Evolutionary conservation across 2,888 invertebrate species (phyloP).

Genomic region (Cremastinae sp.): DNA sequence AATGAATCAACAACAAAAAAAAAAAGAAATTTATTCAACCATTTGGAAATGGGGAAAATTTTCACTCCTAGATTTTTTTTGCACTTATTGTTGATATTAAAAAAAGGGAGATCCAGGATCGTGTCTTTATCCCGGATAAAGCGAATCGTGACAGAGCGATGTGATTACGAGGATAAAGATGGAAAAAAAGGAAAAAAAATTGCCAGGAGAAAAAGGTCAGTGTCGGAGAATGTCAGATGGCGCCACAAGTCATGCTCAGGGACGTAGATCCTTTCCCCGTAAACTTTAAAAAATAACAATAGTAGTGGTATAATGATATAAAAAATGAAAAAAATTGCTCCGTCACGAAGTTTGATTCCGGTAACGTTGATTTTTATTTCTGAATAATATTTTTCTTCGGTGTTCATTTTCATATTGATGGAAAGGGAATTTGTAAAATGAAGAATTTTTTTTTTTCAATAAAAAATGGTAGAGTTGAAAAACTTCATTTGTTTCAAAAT

Average conservation of each 20-base stretch:
- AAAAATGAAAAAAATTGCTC: not conserved
- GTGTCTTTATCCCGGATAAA: not conserved
- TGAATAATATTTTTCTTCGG: too few relatives aligned
- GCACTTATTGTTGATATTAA: too few relatives aligned
- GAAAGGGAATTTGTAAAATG: too few relatives aligned
- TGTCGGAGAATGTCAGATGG: slow-evolving; percentile 44
- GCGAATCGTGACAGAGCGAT: not conserved
- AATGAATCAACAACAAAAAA: too few relatives aligned
- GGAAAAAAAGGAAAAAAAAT: not conserved
- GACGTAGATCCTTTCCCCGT: not conserved
- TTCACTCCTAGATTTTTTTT: too few relatives aligned
- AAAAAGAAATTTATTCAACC: too few relatives aligned
- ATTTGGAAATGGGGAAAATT: too few relatives aligned
- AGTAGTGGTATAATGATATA: not conserved
- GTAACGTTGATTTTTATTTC: too few relatives aligned
- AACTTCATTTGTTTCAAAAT: too few relatives aligned
- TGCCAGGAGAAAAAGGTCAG: slow-evolving; percentile 43
- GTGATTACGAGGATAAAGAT: not conserved
- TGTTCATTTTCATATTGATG: too few relatives aligned
- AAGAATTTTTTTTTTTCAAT: too few relatives aligned
- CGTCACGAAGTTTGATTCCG: not conserved
- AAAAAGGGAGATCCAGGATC: not conserved
- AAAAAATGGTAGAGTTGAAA: too few relatives aligned
- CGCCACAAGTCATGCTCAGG: slow-evolving; percentile 36
- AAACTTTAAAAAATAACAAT: not conserved